Evolutionary conservation across 2,113 vertebrate species (phyloP), one percentile per base, ranked within the genome.

Genomic region (Geococcyx californianus): DNA sequence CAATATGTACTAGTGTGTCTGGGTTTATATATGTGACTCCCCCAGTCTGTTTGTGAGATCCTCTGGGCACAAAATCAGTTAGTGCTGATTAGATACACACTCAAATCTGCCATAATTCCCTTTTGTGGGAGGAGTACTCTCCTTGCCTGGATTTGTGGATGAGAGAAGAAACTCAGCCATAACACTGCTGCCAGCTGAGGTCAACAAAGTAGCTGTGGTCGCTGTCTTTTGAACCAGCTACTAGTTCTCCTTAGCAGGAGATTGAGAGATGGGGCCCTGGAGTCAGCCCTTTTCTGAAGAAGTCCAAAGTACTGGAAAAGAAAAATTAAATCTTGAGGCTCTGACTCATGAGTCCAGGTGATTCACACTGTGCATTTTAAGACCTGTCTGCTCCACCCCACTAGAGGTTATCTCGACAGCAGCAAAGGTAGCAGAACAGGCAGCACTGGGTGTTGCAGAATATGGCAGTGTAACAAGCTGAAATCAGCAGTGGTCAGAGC

Each of bases 11-110:
- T 4, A 1, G 78, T 47, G 11, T 42, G 31, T 38, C 31, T 42
- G 10, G 10, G 7, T 75, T 6, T 78, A 11, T 20, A 11, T 68
- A 4, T 36, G 6, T 40, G 17, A 66, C 23, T 84, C 33, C 28
- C 42, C 5, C 8, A 16, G 62, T 20, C 40, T 60, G 31, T 58
- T 36, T 45, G 11, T 15, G 58, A 58, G 62, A 54, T 40, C 33
- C 34, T 34, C 1, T 7, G 21, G 49, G 60, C 16, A 13, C 0
- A 0, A 84, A 70, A 73, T 68, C 11, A 33, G 40, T 49, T 49
- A 49, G 47, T 23, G 6, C 52, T 68, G 44, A 36, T 60, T 11
- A 87, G 38, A 47, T 59, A 52, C 3, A 10, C 0, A 0, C 47
- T 15, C 62, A 64, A 47, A 56, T 54, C 58, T 76, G 54, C n/a